Evolutionary conservation across 2,888 invertebrate species (phyloP), one percentile per base, ranked within the genome.

Genomic region (Xiphydria camelus): DNA sequence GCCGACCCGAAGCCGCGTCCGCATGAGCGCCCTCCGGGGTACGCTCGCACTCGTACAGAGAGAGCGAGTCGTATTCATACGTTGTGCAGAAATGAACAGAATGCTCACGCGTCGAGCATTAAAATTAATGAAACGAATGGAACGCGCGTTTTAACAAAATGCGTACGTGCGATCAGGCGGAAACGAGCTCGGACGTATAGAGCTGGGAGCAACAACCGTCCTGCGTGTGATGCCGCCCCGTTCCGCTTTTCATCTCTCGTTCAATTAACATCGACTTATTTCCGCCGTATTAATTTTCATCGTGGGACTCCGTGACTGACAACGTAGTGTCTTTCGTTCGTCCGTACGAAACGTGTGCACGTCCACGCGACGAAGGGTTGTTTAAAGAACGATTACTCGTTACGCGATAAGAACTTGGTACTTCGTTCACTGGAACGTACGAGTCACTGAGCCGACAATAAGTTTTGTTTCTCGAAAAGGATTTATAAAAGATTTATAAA

Each of bases 111-210:
- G 61, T 53, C 62, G 61, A 58, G 66, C 67, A 70, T 71, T 70
- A 70, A 70, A 70, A 71, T 71, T 71, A 71, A 71, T 71, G 70
- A 71, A 70, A 71, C 70, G 70, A 60, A 68, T 64, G 59, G 62
- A 68, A 70, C 67, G 58, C 66, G 68, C 64, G 64, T 66, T 70
- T 69, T 65, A 67, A 67, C 68, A 63, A 65, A 68, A 69, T 65
- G 66, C 69, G 64, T 66, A 66, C 59, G 68, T 56, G 68, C 68
- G 68, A 70, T 70, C 70, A 65, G 64, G 57, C 60, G 70, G 64
- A 70, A 68, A 26, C 12, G 60, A 55, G 51, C 59, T 59, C 56
- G 54, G 54, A 53, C 53, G 55, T 51, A 52, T 49, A 52, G 43
- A 57, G 48, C 61, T 52, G 47, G 32, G 44, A 46, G 44, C 51